These are phyloP conservation scores for Eptesicus fuscus DNA, from an alignment of 2,113 vertebrate genomes.

Conservation along the genomic window DNA sequence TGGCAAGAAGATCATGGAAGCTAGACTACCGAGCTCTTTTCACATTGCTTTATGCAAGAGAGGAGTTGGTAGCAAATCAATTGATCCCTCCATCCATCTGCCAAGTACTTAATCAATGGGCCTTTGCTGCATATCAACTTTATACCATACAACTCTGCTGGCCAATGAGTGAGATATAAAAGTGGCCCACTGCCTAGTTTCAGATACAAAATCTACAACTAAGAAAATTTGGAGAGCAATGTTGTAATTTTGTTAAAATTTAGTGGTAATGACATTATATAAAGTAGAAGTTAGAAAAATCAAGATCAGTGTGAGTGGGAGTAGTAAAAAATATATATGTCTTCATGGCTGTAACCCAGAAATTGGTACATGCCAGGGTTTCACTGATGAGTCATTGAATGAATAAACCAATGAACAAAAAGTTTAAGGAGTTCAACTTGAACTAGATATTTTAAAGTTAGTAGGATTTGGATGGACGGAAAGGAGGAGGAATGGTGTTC, in stretches of 20 bases:
- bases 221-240: background rate
- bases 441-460: background rate
- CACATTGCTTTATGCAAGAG: background rate
- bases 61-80: background rate
- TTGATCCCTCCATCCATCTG: background rate
- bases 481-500: background rate
- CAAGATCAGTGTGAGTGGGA: background rate
- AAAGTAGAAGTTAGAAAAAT: background rate
- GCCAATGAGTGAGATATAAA: background rate
- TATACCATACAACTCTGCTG: background rate
- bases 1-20: slow-evolving; percentile 2
- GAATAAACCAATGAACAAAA: background rate
- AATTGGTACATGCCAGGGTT: background rate
- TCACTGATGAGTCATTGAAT: background rate
- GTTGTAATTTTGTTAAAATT: slow-evolving; percentile 9
- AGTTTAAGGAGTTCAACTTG: background rate
- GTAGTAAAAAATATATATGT: background rate
- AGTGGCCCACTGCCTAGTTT: background rate
- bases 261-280: background rate
- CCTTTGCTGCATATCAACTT: background rate
- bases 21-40: slow-evolving; percentile 37
- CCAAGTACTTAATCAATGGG: slow-evolving; percentile 23
- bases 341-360: background rate
- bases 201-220: slow-evolving; percentile 33
- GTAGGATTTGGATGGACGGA: background rate